phyloP scores from a whole-genome alignment of 2,113 vertebrate species.

The Onychostruthus taczanowskii region DNA sequence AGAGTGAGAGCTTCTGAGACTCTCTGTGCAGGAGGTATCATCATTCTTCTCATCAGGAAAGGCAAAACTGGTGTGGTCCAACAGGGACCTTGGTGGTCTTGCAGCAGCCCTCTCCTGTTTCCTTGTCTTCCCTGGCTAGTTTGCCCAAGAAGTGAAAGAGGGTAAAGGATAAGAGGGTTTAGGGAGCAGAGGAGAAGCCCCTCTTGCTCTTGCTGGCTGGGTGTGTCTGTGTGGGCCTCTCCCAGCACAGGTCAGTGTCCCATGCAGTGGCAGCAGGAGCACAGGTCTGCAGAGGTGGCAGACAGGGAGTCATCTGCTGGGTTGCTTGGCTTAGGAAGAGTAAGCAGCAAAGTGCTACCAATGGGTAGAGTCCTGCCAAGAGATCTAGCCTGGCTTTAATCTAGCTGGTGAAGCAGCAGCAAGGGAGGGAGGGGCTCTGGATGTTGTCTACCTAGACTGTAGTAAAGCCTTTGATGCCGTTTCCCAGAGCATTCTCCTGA shows the following conservation, averaged over 20 bases:
- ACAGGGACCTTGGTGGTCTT: neutral
- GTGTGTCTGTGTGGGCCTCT: neutral
- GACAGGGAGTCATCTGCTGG: neutral
- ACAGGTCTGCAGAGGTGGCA: neutral
- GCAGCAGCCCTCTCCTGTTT: neutral
- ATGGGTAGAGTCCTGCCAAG: neutral
- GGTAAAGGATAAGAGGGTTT: neutral
- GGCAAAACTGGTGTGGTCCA: neutral
- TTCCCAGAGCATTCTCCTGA: neutral
- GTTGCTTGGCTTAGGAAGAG: neutral
- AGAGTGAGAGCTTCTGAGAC: neutral
- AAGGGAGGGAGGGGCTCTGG: neutral
- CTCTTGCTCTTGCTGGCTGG: neutral
- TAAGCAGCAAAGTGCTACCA: neutral
- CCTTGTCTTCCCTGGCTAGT: neutral
- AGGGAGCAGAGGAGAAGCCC: neutral
- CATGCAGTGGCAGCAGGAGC: neutral
- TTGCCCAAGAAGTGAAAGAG: neutral
- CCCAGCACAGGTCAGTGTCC: neutral
- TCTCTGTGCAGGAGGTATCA: neutral
- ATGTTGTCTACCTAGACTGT: neutral
- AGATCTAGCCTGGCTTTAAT: neutral
- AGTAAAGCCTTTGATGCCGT: neutral
- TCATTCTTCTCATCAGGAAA: neutral
- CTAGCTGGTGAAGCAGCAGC: neutral